A percentile compares a stretch with the other conserved stretches of the same genome.
phyloP scores from a whole-genome alignment of 2,113 vertebrate species.

The Bufo gargarizans region DNA sequence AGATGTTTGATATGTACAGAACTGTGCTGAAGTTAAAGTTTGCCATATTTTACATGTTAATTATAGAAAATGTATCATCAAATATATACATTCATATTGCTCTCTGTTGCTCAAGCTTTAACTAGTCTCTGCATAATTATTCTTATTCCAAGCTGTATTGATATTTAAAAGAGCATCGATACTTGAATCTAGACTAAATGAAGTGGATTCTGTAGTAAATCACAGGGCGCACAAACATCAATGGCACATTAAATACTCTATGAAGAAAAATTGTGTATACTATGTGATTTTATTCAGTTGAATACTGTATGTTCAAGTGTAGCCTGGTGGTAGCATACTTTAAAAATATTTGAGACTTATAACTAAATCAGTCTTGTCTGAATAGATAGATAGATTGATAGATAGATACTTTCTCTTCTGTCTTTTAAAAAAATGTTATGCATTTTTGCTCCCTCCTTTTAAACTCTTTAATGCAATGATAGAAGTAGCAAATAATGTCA shows the following conservation, averaged over 20 bases:
- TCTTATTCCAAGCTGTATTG: slow-evolving; percentile 22
- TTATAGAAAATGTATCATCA: slow-evolving; percentile 34
- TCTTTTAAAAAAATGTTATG: too few relatives aligned
- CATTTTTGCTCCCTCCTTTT: too few relatives aligned
- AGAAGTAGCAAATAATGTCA: too few relatives aligned
- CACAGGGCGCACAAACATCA: background rate
- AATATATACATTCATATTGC: slow-evolving; percentile 15
- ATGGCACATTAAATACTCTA: background rate
- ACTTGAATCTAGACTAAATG: slow-evolving; percentile 32
- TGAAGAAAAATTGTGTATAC: background rate
- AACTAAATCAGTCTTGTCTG: background rate
- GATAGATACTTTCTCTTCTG: too few relatives aligned
- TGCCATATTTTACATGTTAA: slow-evolving; percentile 28
- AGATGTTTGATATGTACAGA: background rate
- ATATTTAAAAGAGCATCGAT: slow-evolving; percentile 33
- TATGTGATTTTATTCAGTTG: background rate
- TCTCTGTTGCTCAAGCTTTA: slow-evolving; percentile 8
- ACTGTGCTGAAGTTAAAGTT: background rate
- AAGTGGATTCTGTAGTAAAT: background rate
- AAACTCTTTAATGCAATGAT: too few relatives aligned
- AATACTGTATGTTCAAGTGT: background rate
- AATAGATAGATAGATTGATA: background rate
- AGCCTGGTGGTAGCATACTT: background rate
- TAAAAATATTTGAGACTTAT: background rate
- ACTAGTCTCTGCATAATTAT: slow-evolving; percentile 29